These are phyloP conservation scores for Malacoctenus gilli DNA, from an alignment of 2,797 vertebrate genomes.

Conservation along the genomic window DNA sequence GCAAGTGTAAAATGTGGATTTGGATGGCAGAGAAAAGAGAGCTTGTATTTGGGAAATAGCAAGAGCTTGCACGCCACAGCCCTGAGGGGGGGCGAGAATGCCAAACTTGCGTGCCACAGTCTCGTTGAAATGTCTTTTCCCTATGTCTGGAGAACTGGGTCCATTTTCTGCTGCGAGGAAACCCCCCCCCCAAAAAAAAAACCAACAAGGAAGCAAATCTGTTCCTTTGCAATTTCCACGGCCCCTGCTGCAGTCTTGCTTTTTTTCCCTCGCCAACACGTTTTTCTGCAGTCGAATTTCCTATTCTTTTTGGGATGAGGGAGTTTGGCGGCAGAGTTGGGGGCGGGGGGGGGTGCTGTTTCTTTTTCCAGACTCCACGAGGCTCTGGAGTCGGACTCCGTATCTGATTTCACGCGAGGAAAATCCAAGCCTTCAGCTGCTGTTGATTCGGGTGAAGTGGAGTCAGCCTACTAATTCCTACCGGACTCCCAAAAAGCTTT, in stretches of 20 bases:
- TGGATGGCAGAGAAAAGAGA: constrained; percentile 78
- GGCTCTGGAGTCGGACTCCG: constrained; percentile 64
- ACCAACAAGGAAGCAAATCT: too few species aligned
- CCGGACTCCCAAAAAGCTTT: constrained; percentile 70
- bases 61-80: constrained; percentile 81
- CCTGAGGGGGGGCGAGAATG: constrained; percentile 79
- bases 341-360: constrained; percentile 68
- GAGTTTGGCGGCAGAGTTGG: constrained; percentile 56
- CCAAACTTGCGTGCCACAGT: constrained; percentile 82
- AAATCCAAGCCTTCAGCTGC: constrained; percentile 79
- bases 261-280: constrained; percentile 58
- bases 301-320: constrained; percentile 68
- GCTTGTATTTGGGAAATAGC: constrained; percentile 77
- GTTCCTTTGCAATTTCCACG: constrained; percentile 79
- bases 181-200: too few species aligned
- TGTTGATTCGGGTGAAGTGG: constrained; percentile 80
- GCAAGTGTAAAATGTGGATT: constrained; percentile 79
- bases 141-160: constrained; percentile 77
- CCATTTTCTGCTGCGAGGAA: constrained; percentile 74
- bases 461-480: constrained; percentile 78
- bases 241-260: constrained; percentile 53
- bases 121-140: constrained; percentile 83
- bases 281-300: constrained; percentile 70
- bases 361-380: constrained; percentile 80
- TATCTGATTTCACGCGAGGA: constrained; percentile 81